Evolutionary conservation across 2,797 vertebrate species (phyloP), one percentile per base, ranked within the genome.

Genomic region (Poecilia wingei): DNA sequence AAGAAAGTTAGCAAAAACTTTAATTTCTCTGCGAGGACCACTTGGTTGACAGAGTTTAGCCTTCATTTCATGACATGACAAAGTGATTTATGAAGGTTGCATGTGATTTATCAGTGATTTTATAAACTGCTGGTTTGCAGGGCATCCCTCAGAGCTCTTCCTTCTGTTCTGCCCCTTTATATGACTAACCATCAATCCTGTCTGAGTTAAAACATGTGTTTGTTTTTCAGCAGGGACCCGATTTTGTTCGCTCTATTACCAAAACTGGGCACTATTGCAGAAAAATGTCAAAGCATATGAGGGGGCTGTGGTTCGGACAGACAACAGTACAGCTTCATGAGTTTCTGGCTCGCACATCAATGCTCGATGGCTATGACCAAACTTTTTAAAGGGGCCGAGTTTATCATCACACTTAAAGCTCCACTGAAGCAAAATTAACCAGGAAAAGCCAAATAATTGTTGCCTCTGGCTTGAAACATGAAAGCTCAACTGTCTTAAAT

Each of bases 191-290:
- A 75, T 84, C 88, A 84, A 91, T 86, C 80, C 83, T 75, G 64
- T 76, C 84, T 93, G 92, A 71, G 78, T 93, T 93, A 89, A 95
- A 91, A 91, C 83, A 90, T 86, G 80, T 90, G 89, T 91, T 93
- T 94, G 84, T 90, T 90, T 92, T 93, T 92, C 87, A 87, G 89
- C 80, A 86, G 82, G 85, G 82, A 83, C 85, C 81, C 87, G 84
- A 87, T 86, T 90, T 46, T 55, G 47, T 88, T 89, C 90, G 87
- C 86, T 84, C 88, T 79, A 91, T 91, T 92, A 91, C 86, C 53
- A 46, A 85, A 70, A 87, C 83, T n/a, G 84, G 91, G 92, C 93
- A 93, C 84, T 83, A 89, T 94, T 90, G 91, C 75, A 86, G 89
- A 91, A 87, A 94, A 91, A 94, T 91, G 92, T 86, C 72, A 71